Percentiles rank a stretch among this genome's conserved stretches.
Evolutionary conservation across 1,140 invertebrate species (phyloP).

Genomic region (Macrosteles quadrilineatus): DNA sequence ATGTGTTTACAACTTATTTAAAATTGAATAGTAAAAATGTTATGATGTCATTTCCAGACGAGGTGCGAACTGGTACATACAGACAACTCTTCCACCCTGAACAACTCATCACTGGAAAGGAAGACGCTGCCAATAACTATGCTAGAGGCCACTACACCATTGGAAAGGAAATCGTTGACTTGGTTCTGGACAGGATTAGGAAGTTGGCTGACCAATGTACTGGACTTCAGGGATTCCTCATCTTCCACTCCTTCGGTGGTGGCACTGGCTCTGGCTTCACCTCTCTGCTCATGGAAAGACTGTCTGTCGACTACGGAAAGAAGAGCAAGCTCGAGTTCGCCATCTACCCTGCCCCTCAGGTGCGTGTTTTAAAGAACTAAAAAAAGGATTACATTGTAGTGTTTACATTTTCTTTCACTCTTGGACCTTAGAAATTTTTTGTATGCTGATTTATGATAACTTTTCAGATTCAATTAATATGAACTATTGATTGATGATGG

Average conservation of each 20-base stretch:
- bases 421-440: too few species aligned
- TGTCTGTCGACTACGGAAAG: constrained; percentile 68
- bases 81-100: constrained; percentile 63
- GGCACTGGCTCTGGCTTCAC: constrained; percentile 71
- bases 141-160: constrained; percentile 69
- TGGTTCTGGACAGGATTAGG: constrained; percentile 60
- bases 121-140: constrained; percentile 70
- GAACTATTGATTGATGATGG: too few species aligned
- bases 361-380: too few species aligned
- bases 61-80: constrained; percentile 61
- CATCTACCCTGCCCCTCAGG: constrained; percentile 73
- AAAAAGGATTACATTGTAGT: too few species aligned
- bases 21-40: too few species aligned
- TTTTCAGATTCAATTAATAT: too few species aligned
- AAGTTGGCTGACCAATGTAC: constrained; percentile 59
- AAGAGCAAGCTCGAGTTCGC: constrained; percentile 70
- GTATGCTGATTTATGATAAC: too few species aligned
- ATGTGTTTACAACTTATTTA: too few species aligned
- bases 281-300: constrained; percentile 66
- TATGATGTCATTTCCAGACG: constrained; percentile 57
- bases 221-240: constrained; percentile 66
- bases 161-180: constrained; percentile 67
- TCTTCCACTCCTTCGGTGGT: constrained; percentile 78
- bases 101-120: constrained; percentile 63
- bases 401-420: too few species aligned